phyloP scores from a whole-genome alignment of 1,140 invertebrate species.

The Dinoponera quadriceps region DNA sequence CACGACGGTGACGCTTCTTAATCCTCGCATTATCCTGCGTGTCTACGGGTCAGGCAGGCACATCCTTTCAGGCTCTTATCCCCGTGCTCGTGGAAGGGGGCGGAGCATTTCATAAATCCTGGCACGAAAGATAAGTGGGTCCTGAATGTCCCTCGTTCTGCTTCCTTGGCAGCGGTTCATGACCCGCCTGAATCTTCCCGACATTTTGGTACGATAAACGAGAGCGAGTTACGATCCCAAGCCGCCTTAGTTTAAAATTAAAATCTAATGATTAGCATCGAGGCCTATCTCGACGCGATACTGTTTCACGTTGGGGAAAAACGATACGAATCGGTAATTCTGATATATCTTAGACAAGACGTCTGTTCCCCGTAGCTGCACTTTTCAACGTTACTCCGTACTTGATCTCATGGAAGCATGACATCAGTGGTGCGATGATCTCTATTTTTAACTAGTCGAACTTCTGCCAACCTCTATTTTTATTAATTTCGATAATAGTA shows the following conservation, averaged over 20 bases:
- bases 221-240: conserved; percentile 1
- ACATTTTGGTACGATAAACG: conserved; percentile 60
- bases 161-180: conserved; percentile 42
- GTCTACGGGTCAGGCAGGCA: conserved; percentile 64
- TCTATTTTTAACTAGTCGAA: background rate
- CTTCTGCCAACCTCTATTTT: background rate
- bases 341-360: background rate
- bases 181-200: conserved; percentile 18
- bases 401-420: background rate
- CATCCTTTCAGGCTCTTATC: conserved; percentile 69
- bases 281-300: background rate
- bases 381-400: background rate
- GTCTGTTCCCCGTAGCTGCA: background rate
- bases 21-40: conserved; percentile 68
- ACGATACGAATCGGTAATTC: too few species aligned
- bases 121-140: conserved; percentile 68
- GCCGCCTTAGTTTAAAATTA: conserved; percentile 8
- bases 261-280: conserved; percentile 46
- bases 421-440: too few species aligned
- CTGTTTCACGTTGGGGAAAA: background rate
- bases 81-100: conserved; percentile 35
- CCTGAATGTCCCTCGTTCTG: conserved; percentile 62
- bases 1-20: conserved; percentile 52
- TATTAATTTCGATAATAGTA: background rate
- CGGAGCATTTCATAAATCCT: conserved; percentile 71